A percentile compares a stretch with the other conserved stretches of the same genome.
Conservation (phyloP, 2,113 vertebrate genomes). For the Epinephelus cyanopodus region DNA sequence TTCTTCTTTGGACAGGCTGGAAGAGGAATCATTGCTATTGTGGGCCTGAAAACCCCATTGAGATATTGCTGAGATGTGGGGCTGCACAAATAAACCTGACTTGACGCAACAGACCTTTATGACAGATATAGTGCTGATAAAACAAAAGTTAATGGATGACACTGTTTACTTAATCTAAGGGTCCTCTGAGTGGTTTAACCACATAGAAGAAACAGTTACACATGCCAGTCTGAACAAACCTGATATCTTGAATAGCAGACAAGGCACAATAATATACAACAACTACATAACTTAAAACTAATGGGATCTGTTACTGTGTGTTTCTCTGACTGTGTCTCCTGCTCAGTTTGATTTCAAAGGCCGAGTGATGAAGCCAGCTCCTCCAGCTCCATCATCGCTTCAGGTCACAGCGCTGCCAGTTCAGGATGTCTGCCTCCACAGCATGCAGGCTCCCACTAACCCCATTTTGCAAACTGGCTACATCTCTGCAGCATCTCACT, state of each 20-base stretch:
- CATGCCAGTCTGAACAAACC: background rate
- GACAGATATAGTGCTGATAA: background rate
- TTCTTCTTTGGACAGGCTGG: background rate
- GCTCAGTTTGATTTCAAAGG: constrained; percentile 64
- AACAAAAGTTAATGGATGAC: background rate
- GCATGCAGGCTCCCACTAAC: constrained; percentile 47
- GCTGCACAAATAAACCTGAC: constrained; percentile 7
- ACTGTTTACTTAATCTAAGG: background rate
- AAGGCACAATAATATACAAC: constrained; percentile 8
- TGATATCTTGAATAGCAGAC: constrained; percentile 9
- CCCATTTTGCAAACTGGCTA: constrained; percentile 34
- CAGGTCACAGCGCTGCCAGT: constrained; percentile 72
- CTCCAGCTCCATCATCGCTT: constrained; percentile 79
- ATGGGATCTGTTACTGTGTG: background rate
- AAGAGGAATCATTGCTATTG: background rate
- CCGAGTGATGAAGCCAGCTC: constrained; percentile 69
- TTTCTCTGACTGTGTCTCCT: background rate
- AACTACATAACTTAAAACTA: background rate
- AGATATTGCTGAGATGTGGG: background rate
- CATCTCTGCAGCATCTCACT: constrained; percentile 33
- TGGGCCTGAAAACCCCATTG: background rate
- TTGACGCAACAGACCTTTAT: background rate
- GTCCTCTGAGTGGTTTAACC: constrained; percentile 4
- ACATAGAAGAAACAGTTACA: constrained; percentile 8
- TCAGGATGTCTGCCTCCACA: constrained; percentile 76